These are phyloP conservation scores for Leucophora obtusa DNA, from an alignment of 2,888 invertebrate genomes.

Conservation along the genomic window DNA sequence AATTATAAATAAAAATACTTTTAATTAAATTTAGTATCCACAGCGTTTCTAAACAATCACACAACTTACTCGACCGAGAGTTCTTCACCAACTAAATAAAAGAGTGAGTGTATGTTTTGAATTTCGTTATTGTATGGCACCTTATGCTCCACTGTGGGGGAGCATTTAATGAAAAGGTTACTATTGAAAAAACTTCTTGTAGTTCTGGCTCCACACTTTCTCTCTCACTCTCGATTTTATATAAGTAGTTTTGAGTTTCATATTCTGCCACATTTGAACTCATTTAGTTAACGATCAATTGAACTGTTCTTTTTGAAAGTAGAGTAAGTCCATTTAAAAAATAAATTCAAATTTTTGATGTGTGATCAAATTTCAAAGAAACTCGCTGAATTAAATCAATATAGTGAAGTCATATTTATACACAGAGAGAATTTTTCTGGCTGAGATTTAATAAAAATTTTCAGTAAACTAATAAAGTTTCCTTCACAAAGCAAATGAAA, in stretches of 20 bases:
- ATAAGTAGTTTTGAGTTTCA: background rate
- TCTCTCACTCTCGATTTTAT: no score
- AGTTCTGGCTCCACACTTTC: no score
- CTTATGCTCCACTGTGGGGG: constrained; percentile 48
- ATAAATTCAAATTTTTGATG: no score
- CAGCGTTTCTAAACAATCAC: constrained; percentile 7
- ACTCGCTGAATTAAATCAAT: no score
- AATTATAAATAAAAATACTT: constrained; percentile 1
- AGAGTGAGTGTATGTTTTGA: constrained; percentile 43
- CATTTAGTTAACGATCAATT: background rate
- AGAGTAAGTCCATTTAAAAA: no score
- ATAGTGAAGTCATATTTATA: no score
- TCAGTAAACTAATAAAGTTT: no score
- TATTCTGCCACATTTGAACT: background rate
- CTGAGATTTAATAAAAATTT: no score
- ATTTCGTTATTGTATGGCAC: constrained; percentile 33
- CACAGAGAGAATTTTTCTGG: no score
- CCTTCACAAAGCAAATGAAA: no score
- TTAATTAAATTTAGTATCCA: constrained; percentile 1
- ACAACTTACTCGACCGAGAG: constrained; percentile 74
- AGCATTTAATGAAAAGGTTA: constrained; percentile 18
- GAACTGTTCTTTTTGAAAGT: background rate
- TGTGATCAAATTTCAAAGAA: no score
- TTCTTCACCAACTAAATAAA: constrained; percentile 72
- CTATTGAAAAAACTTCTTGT: no score